Base-by-base conservation (phyloP, 2,888 invertebrate genomes). In the Apamea crenata region DNA sequence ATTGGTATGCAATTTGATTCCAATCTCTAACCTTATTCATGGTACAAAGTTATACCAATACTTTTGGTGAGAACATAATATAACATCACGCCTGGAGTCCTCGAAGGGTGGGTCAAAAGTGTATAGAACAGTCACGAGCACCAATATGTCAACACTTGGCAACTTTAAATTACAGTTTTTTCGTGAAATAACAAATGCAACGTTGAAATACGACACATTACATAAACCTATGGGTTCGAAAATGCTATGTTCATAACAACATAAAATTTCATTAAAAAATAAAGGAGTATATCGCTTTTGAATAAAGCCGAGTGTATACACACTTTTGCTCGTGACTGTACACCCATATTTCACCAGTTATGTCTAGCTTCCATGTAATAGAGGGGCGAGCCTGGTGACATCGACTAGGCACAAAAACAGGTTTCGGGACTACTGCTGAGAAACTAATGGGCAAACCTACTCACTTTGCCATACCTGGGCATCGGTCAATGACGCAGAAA, bases 1-100 rank as follows among this genome's bases (percentile, higher is more conserved):
- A 40, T 77, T 50, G 25, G 8, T 40, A 25, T 50, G 29, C 8
- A n/a, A 77, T 29, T 77, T 50, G 16, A 77, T 10, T 56, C 29
- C 25, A 63, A 40, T 63, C 18, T 18, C 12, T 40, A 36, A 59
- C n/a, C 12, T 44, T 16, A 40, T 76, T 36, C n/a, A 32, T 32
- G 29, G 2, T 18, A 29, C 18, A 21, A 44, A 47, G 25, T n/a
- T n/a, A n/a, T 56, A 0, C 25, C 7, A 56, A 56, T 47, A 47
- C 14, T 47, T 14, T 32, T 1, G 25, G n/a, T 8, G 16, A 4
- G 47, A 76, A 29, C n/a, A 29, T 44, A 40, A 40, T 40, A 40
- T 40, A 10, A 40, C n/a, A n/a, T 56, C 16, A 44, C 10, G 10
- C n/a, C 1, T n/a, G 16, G 16, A 56, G n/a, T 6, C 6, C 2